These are phyloP conservation scores for Ommatoiulus sabulosus DNA, from an alignment of 2,888 invertebrate species.

Conservation along the genomic window DNA sequence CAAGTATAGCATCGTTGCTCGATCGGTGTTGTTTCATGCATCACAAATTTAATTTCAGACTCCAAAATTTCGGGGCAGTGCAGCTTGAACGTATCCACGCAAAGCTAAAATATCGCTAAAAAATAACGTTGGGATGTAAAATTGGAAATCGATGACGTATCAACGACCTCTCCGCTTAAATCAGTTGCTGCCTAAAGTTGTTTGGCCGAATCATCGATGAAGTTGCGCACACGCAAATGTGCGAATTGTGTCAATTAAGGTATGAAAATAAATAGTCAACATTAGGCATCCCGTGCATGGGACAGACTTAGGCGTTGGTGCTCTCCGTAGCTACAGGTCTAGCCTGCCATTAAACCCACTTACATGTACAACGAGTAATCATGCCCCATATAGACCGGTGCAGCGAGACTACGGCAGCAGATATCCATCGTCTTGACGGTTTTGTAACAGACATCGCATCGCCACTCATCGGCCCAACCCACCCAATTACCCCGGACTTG, in stretches of 20 bases:
- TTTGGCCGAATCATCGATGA: not conserved
- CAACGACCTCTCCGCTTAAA: not conserved
- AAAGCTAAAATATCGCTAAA: not conserved
- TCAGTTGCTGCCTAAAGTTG: not conserved
- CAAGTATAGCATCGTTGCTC: not conserved
- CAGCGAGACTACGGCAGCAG: no score
- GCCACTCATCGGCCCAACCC: no score
- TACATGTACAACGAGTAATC: not conserved
- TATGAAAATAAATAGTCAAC: no score
- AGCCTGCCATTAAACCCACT: not conserved
- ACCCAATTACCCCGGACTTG: no score
- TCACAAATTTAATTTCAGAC: constrained; percentile 7
- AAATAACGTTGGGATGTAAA: not conserved
- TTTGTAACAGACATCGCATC: no score
- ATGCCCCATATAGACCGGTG: no score
- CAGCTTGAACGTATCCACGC: not conserved
- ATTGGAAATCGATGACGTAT: not conserved
- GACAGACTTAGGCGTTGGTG: no score
- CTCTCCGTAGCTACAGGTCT: not conserved
- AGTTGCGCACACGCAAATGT: no score
- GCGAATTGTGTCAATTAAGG: no score
- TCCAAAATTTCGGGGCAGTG: not conserved
- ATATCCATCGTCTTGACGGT: no score
- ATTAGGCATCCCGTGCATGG: not conserved
- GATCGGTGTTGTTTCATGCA: constrained; percentile 24